These are phyloP conservation scores for Otis tarda DNA, from an alignment of 2,113 vertebrate species.

Conservation along the genomic window DNA sequence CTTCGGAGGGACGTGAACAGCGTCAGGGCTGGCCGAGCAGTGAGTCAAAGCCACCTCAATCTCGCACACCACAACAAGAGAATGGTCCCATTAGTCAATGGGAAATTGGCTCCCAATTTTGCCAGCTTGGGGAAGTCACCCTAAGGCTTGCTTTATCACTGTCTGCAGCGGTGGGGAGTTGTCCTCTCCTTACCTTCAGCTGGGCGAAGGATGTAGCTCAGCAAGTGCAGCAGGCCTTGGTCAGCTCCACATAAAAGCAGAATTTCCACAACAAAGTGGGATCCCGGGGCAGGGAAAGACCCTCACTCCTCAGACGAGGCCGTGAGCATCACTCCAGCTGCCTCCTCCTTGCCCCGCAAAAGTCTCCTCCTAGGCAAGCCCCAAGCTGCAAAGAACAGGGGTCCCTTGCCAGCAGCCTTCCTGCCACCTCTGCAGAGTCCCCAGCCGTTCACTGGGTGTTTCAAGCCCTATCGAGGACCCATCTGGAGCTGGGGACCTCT, in stretches of 20 bases:
- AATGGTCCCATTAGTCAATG: constrained; percentile 40
- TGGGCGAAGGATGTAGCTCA: neutral
- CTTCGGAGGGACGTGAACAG: neutral
- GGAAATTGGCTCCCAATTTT: constrained; percentile 50
- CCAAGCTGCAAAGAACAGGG: neutral
- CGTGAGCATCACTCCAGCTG: neutral
- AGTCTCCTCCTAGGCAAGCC: neutral
- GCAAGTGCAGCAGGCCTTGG: neutral
- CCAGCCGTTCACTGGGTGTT: neutral
- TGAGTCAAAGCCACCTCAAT: constrained; percentile 57
- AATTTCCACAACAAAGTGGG: neutral
- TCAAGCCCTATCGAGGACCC: neutral
- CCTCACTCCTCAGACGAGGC: neutral
- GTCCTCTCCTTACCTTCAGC: neutral
- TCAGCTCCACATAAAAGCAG: neutral
- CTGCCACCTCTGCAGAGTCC: neutral
- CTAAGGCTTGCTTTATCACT: constrained; percentile 38
- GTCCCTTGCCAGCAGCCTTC: neutral
- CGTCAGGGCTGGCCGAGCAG: neutral
- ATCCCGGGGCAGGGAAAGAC: neutral
- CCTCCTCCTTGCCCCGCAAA: neutral
- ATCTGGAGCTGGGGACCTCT: neutral
- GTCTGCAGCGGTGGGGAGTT: neutral
- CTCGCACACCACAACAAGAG: neutral
- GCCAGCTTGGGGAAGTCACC: constrained; percentile 34